A percentile compares a stretch with the other conserved stretches of the same genome.
These are phyloP conservation scores for Tinamus major DNA, from an alignment of 2,797 vertebrate species.

Conservation along the genomic window DNA sequence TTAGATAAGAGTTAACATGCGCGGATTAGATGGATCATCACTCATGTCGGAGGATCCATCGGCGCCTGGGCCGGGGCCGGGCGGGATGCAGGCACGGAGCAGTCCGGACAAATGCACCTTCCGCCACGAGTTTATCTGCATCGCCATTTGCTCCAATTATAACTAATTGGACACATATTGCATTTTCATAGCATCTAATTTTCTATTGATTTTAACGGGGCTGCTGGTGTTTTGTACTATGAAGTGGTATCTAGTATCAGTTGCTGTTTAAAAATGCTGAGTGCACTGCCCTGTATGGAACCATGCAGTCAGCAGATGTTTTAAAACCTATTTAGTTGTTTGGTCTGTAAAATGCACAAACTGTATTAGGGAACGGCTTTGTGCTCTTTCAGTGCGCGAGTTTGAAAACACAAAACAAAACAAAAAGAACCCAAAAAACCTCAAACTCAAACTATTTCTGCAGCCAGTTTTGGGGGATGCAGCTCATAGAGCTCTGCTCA, in stretches of 20 bases:
- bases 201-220: slow-evolving; percentile 76
- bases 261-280: slow-evolving; percentile 76
- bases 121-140: slow-evolving; percentile 66
- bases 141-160: slow-evolving; percentile 77
- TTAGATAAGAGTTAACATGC: slow-evolving; percentile 60
- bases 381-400: not conserved
- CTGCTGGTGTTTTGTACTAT: slow-evolving; percentile 67
- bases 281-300: slow-evolving; percentile 57
- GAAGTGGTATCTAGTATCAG: slow-evolving; percentile 59
- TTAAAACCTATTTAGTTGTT: slow-evolving; percentile 78
- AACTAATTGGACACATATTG: slow-evolving; percentile 78
- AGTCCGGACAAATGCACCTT: not conserved
- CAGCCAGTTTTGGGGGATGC: not conserved
- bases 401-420: not conserved
- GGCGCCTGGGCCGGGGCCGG: accelerated
- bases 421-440: not conserved
- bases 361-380: slow-evolving; percentile 18
- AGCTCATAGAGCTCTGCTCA: not conserved
- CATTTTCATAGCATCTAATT: slow-evolving; percentile 79
- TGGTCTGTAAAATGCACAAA: slow-evolving; percentile 62
- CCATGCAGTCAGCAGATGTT: slow-evolving; percentile 80
- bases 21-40: slow-evolving; percentile 19
- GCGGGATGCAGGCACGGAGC: not conserved
- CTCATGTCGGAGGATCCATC: slow-evolving; percentile 18
- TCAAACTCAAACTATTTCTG: slow-evolving; percentile 2